These are phyloP conservation scores for Suricata suricatta DNA, from an alignment of 2,113 vertebrate genomes.

Conservation along the genomic window DNA sequence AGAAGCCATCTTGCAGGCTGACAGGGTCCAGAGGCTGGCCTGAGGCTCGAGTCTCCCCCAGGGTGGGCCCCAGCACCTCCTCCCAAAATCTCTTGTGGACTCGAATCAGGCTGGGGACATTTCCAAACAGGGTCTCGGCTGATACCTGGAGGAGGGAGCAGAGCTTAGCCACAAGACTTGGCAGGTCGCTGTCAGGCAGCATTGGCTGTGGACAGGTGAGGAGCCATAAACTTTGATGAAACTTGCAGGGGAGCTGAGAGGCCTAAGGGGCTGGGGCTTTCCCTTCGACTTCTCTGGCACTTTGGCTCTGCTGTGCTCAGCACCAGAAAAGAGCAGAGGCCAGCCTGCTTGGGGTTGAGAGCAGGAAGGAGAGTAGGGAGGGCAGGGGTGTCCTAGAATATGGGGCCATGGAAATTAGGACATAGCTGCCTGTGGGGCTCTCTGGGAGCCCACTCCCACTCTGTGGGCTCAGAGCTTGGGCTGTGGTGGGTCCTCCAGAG, in stretches of 20 bases:
- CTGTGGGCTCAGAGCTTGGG: background rate
- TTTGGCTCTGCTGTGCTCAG: background rate
- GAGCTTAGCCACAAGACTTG: background rate
- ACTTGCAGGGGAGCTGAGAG: background rate
- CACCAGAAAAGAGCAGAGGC: background rate
- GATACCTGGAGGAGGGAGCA: slow-evolving; percentile 75
- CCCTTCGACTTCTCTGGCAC: background rate
- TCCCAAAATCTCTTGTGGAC: slow-evolving; percentile 88
- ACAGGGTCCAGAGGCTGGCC: slow-evolving; percentile 87
- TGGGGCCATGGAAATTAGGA: background rate
- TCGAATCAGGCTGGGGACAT: slow-evolving; percentile 85
- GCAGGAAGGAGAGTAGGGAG: background rate
- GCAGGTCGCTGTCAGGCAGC: background rate
- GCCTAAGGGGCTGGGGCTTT: background rate
- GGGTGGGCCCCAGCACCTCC: slow-evolving; percentile 87
- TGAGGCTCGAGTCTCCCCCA: slow-evolving; percentile 82
- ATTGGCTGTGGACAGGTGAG: background rate
- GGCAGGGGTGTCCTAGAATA: background rate
- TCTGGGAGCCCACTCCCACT: background rate
- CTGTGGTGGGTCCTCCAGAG: accelerated
- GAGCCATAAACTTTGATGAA: background rate
- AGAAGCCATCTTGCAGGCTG: slow-evolving; percentile 85
- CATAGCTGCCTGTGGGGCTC: background rate
- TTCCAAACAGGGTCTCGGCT: slow-evolving; percentile 86
- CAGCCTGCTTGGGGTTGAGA: background rate